These are phyloP conservation scores for Colistium nudipinnis DNA, from an alignment of 2,113 vertebrate species.

Conservation along the genomic window DNA sequence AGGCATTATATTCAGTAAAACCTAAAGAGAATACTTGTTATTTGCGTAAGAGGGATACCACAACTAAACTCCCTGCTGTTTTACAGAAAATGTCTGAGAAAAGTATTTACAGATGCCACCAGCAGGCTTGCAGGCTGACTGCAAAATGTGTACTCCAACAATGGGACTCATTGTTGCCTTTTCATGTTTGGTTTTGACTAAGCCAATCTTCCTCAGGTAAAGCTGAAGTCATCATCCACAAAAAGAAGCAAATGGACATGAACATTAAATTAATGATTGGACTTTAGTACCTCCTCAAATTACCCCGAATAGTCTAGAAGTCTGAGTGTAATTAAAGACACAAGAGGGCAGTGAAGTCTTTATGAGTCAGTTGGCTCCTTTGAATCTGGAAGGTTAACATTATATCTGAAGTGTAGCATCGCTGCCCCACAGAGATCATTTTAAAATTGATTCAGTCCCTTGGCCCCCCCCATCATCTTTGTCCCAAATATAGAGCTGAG, in stretches of 20 bases:
- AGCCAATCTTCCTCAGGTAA: too few relatives aligned
- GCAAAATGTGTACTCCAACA: neutral
- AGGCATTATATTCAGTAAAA: too few relatives aligned
- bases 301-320: neutral
- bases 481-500: conserved; percentile 57
- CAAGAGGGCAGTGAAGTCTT: conserved; percentile 64
- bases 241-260: conserved; percentile 6
- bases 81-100: too few relatives aligned
- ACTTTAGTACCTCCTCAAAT: neutral
- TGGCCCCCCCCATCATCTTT: conserved; percentile 53
- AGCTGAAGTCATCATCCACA: neutral
- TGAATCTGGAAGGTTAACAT: conserved; percentile 58
- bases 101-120: too few relatives aligned
- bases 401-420: conserved; percentile 64
- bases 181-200: neutral
- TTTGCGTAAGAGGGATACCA: too few relatives aligned
- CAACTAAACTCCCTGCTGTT: too few relatives aligned
- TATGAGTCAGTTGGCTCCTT: conserved; percentile 36
- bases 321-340: conserved; percentile 29
- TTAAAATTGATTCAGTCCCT: conserved; percentile 58
- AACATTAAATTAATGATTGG: neutral
- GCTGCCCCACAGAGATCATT: conserved; percentile 50
- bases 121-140: too few relatives aligned
- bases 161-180: neutral
- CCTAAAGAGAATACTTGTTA: too few relatives aligned